Evolutionary conservation across 2,797 vertebrate species (phyloP).

Genomic region (Podarcis lilfordi): DNA sequence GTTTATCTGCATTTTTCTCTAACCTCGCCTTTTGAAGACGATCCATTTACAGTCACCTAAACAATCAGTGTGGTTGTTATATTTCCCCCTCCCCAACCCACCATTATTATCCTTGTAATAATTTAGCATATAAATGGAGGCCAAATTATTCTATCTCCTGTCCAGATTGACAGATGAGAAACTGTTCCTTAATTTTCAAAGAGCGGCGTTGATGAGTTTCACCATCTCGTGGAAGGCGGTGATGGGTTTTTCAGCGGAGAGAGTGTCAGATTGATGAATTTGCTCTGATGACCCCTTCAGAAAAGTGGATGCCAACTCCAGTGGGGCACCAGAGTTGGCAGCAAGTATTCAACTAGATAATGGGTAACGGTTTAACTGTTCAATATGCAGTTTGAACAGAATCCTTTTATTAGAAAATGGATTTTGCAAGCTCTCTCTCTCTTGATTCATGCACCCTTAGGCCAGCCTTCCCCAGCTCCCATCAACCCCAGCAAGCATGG

Average conservation of each 20-base stretch:
- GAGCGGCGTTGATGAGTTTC: conserved; percentile 55
- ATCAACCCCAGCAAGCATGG: too few species aligned
- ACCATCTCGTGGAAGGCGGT: conserved; percentile 37
- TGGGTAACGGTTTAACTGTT: conserved; percentile 26
- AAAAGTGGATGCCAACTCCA: conserved; percentile 58
- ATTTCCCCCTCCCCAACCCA: conserved; percentile 4
- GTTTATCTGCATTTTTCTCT: conserved; percentile 23
- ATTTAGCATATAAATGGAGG: conserved; percentile 54
- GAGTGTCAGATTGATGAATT: conserved; percentile 63
- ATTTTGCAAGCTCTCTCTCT: conserved; percentile 52
- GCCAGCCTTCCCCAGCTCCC: neutral
- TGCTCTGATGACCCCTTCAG: conserved; percentile 45
- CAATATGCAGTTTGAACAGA: conserved; percentile 36
- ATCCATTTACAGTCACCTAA: conserved; percentile 19
- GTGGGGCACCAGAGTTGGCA: conserved; percentile 45
- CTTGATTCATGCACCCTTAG: conserved; percentile 26
- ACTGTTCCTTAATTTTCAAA: conserved; percentile 65
- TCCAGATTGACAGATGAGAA: conserved; percentile 64
- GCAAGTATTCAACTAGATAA: conserved; percentile 62
- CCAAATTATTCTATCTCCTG: conserved; percentile 69
- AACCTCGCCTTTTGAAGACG: conserved; percentile 26
- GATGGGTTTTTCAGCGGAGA: conserved; percentile 57
- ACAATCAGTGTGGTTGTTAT: conserved; percentile 34
- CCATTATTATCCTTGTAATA: conserved; percentile 40
- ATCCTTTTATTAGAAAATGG: conserved; percentile 45